A percentile compares a stretch with the other conserved stretches of the same genome.
Evolutionary conservation across 2,113 vertebrate genomes (phyloP).

Genomic region (Gymnobelideus leadbeateri): DNA sequence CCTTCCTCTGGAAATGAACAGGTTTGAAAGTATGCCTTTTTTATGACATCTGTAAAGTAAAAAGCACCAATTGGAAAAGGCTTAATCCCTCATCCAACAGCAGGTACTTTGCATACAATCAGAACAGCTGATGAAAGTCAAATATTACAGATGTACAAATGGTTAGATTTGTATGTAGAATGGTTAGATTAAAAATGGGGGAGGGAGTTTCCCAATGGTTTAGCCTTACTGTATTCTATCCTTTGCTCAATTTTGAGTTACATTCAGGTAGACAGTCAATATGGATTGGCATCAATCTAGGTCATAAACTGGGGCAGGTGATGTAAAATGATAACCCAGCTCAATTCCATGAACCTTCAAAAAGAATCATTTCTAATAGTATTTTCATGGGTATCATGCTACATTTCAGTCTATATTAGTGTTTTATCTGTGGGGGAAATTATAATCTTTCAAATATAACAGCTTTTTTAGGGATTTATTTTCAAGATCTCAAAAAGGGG

Average conservation of each 20-base stretch:
- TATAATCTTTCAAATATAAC: background rate
- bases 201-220: background rate
- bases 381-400: background rate
- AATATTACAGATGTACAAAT: slow-evolving; percentile 21
- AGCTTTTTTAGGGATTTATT: background rate
- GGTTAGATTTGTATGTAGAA: background rate
- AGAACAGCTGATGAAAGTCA: slow-evolving; percentile 38
- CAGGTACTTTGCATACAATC: slow-evolving; percentile 59
- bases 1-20: slow-evolving; percentile 76
- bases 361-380: background rate
- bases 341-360: slow-evolving; percentile 40
- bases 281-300: slow-evolving; percentile 19
- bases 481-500: background rate
- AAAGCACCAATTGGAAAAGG: slow-evolving; percentile 74
- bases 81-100: slow-evolving; percentile 79
- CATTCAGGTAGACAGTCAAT: slow-evolving; percentile 4
- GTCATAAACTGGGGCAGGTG: background rate
- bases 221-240: background rate
- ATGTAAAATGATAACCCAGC: background rate
- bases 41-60: slow-evolving; percentile 82
- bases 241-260: slow-evolving; percentile 1
- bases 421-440: background rate
- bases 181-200: background rate
- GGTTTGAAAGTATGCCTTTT: slow-evolving; percentile 80
- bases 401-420: background rate